Evolutionary conservation across 2,113 vertebrate genomes (phyloP).

Genomic region (Ifrita kowaldi): DNA sequence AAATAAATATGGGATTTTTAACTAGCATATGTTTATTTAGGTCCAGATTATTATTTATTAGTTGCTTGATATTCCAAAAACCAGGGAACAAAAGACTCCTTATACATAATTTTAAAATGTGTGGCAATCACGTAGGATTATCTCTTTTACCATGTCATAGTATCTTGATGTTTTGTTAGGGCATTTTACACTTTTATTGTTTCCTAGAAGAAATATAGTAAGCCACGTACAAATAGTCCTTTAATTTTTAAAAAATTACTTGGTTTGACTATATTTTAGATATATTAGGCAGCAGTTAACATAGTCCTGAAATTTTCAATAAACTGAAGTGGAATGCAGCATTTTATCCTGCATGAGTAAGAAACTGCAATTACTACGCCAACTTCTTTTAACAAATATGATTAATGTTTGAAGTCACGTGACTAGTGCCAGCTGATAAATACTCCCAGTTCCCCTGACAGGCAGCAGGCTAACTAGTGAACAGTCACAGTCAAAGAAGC

Average conservation of each 20-base stretch:
- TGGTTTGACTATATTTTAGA: not conserved
- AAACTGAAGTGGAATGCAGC: not conserved
- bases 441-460: not conserved
- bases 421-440: not conserved
- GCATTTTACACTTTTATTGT: not conserved
- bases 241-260: not conserved
- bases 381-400: not conserved
- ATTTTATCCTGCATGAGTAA: not conserved
- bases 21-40: not conserved
- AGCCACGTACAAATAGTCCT: not conserved
- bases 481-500: not conserved
- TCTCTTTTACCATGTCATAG: not conserved
- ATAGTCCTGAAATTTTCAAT: not conserved
- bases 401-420: not conserved
- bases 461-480: not conserved
- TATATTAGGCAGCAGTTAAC: not conserved
- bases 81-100: not conserved
- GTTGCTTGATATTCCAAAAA: not conserved
- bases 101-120: conserved; percentile 15
- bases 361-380: not conserved
- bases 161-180: not conserved
- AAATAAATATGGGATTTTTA: not conserved
- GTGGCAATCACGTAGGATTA: not conserved
- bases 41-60: not conserved
- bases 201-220: not conserved